Evolutionary conservation across 2,113 vertebrate species (phyloP), one percentile per base, ranked within the genome.

Genomic region (Pipa parva): DNA sequence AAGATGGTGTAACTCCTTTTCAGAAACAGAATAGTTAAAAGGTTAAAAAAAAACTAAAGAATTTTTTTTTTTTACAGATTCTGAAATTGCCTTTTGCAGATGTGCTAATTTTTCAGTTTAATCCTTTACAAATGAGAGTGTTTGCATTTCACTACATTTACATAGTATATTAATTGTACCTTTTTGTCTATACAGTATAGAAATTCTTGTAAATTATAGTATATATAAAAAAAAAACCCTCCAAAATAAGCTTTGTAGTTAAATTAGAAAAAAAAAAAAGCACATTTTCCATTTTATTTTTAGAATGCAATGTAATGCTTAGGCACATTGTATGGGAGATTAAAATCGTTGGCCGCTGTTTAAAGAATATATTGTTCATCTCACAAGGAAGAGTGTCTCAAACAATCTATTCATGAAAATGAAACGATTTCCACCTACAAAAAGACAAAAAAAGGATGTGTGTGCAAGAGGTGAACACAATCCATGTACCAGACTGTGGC

Each of bases 261-360:
- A 39, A 7, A 26, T 51, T 63, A 63, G 54, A 63, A 22, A 8
- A 22, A 59, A 59, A 8, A 39, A 3, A 49, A 26, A 24, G 28
- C 55, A 33, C 20, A 45, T 67, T 72, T 52, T 59, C n/a, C 31
- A 52, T 71, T 87, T 89, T 88, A 86, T 88, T 89, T 87, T 83
- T n/a, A 80, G 77, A 79, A 85, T 51, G 80, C 80, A 85, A 83
- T 85, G 86, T 85, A 72, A 83, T 79, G 80, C 82, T 81, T 83
- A 89, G 88, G 88, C 87, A 89, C 84, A 74, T 82, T 86, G 84
- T 80, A 87, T 74, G 81, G 82, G 87, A 83, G 22, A 72, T 84
- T 85, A 84, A 86, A 85, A 74, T 81, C 49, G 79, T 85, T 88
- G 84, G 84, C 83, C 84, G 77, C 81, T 76, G 73, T 83, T 84